A percentile compares a stretch with the other conserved stretches of the same genome.
Conservation (phyloP, 2,888 invertebrate genomes). For the Sarcophaga variegata region DNA sequence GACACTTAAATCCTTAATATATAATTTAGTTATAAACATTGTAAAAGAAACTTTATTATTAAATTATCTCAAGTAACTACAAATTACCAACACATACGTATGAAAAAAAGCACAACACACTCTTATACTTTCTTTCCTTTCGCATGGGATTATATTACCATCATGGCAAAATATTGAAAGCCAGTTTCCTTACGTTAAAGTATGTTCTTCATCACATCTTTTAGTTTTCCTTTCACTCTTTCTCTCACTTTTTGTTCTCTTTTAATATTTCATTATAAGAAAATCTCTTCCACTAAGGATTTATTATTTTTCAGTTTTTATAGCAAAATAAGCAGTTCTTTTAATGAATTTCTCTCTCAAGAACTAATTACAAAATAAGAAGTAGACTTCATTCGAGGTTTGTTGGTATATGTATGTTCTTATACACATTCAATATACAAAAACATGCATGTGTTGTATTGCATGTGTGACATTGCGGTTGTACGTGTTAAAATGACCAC, state of each 20-base stretch:
- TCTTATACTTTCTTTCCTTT: too few species aligned
- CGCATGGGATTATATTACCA: neutral
- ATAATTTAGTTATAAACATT: conserved; percentile 49
- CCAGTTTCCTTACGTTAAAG: neutral
- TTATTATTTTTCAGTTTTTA: neutral
- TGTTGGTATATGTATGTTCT: neutral
- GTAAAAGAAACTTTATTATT: conserved; percentile 55
- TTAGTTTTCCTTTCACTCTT: neutral
- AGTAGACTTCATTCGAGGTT: neutral
- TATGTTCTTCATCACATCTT: neutral
- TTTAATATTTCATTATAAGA: conserved; percentile 9
- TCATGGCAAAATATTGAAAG: neutral
- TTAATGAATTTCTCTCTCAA: conserved; percentile 32
- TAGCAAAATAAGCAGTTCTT: conserved; percentile 31
- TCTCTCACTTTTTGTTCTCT: neutral
- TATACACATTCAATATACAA: neutral
- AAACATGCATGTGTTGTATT: conserved; percentile 7
- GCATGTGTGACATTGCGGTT: conserved; percentile 41
- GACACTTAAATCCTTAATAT: conserved; percentile 41
- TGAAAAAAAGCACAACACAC: neutral
- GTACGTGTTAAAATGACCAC: conserved; percentile 62
- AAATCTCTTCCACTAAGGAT: neutral
- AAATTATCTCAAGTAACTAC: conserved; percentile 51
- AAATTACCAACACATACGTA: neutral
- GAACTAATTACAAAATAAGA: conserved; percentile 54